These are phyloP conservation scores for Crotalus horridus DNA, from an alignment of 2,113 vertebrate species.

Conservation along the genomic window DNA sequence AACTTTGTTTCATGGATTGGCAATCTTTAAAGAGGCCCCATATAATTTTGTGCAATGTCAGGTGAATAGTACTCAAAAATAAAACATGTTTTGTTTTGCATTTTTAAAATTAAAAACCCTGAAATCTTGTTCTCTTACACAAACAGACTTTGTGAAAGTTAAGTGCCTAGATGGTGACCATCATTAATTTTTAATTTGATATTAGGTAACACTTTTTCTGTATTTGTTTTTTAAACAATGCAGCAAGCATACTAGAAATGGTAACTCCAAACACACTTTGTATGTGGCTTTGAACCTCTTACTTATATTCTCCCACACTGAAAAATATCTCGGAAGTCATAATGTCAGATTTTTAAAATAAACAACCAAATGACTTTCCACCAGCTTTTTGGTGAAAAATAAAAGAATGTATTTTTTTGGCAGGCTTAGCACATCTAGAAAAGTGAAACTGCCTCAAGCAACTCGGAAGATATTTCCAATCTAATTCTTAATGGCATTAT, in stretches of 20 bases:
- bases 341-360: not conserved
- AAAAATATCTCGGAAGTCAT: not conserved
- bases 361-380: not conserved
- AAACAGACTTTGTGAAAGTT: not conserved
- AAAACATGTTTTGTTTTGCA: not conserved
- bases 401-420: not conserved
- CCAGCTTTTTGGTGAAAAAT: not conserved
- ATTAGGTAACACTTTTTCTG: not conserved
- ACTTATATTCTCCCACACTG: not conserved
- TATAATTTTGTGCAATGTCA: not conserved
- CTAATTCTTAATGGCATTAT: not conserved
- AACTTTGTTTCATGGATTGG: not conserved
- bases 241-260: not conserved
- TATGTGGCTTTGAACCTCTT: not conserved
- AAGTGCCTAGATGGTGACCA: not conserved
- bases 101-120: not conserved
- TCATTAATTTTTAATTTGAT: not conserved
- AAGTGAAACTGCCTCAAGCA: not conserved
- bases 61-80: not conserved
- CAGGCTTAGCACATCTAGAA: not conserved
- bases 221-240: not conserved
- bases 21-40: not conserved
- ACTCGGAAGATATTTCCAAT: not conserved
- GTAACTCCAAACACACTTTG: not conserved
- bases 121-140: not conserved